These are phyloP conservation scores for Sorex maritimensis DNA, from an alignment of 2,797 vertebrate species.

Conservation along the genomic window DNA sequence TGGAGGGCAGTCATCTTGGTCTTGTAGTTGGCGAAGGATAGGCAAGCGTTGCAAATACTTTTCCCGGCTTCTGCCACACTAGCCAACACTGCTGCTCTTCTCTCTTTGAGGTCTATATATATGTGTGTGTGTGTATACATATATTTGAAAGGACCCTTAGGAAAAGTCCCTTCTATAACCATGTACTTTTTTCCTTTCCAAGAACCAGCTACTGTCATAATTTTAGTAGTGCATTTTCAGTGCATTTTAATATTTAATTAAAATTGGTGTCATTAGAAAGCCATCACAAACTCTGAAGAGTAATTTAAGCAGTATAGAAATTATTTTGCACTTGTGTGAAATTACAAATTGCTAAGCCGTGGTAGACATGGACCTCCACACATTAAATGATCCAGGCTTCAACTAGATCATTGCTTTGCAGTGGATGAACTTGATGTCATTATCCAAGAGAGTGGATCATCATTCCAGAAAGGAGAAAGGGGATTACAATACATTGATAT, in stretches of 20 bases:
- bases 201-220: neutral
- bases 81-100: no score
- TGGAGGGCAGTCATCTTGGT: no score
- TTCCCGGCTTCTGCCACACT: no score
- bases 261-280: neutral
- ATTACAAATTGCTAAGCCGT: neutral
- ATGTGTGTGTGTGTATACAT: neutral
- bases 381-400: neutral
- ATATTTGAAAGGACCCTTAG: neutral
- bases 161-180: neutral
- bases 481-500: neutral
- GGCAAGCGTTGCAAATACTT: no score
- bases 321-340: conserved; percentile 30
- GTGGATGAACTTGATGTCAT: neutral
- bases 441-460: neutral
- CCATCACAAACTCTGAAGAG: conserved; percentile 12
- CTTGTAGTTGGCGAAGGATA: no score
- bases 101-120: neutral
- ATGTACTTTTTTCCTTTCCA: conserved; percentile 13
- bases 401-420: conserved; percentile 54
- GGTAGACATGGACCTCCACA: neutral
- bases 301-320: conserved; percentile 13
- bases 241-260: conserved; percentile 45
- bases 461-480: conserved; percentile 16
- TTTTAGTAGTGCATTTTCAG: conserved; percentile 31